Evolutionary conservation across 2,797 vertebrate species (phyloP), one percentile per base, ranked within the genome.

Genomic region (Falco novaeseelandiae): DNA sequence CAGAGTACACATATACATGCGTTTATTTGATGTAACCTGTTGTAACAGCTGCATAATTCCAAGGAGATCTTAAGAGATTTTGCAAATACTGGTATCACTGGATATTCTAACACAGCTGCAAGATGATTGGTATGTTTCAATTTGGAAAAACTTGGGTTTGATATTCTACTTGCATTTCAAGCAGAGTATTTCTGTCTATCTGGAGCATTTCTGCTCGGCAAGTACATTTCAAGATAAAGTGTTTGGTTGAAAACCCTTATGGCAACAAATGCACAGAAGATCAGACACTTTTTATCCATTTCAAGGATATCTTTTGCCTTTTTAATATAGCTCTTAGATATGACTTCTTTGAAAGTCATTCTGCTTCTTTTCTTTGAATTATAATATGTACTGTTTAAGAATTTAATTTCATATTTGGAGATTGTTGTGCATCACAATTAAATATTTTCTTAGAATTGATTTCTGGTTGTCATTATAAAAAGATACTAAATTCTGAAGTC

Each of bases 1-100:
- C 2, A 2, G 20, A 65, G 22, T 7, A 3, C 30, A 10, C 8
- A 3, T 12, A 5, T 6, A 27, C 10, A 2, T 21, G 22, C 22
- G 29, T 78, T 89, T 88, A 40, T 72, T 83, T 88, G 49, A 78
- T 8, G 8, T 76, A 48, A 32, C 32, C 18, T 67, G 3, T 78
- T 95, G 22, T 69, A 86, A 54, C 25, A 76, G 67, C 62, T 85
- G 25, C 12, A 6, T 89, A 52, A 80, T 87, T 84, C 27, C 20
- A 49, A 3, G 42, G 19, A 57, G 48, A 77, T 89, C 38, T 66
- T 59, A 8, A 8, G 26, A 77, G 4, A 12, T 73, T 89, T 92
- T 80, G 40, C 38, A 77, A 40, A 30, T 79, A 29, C 69, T 65
- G 36, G 1, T 83, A 27, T 30, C 25, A 14, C 30, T 77, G 63